Conservation (phyloP, 1,140 invertebrate species). For the Trinorchestia longiramus region DNA sequence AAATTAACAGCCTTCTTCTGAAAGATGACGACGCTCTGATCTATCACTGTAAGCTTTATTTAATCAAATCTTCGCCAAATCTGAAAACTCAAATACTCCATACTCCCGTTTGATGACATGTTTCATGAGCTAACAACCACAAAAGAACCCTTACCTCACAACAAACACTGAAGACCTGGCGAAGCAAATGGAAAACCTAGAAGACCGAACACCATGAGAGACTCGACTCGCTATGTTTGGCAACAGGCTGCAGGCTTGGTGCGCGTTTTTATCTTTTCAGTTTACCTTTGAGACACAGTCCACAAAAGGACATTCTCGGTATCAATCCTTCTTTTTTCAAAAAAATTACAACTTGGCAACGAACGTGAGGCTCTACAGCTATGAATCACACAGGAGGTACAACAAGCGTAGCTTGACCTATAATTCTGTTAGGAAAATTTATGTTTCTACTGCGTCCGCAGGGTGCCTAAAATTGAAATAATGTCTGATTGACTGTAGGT, state of each 20-base stretch:
- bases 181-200: neutral
- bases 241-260: neutral
- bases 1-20: neutral
- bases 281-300: neutral
- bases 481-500: neutral
- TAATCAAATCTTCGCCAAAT: neutral
- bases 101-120: neutral
- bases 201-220: too few species aligned
- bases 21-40: neutral
- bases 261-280: neutral
- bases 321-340: neutral
- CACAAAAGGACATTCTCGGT: neutral
- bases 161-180: neutral
- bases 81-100: neutral
- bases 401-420: neutral
- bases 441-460: neutral
- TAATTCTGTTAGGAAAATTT: neutral
- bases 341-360: neutral
- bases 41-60: neutral
- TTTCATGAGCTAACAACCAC: neutral
- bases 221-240: neutral
- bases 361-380: neutral
- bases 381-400: neutral
- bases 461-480: neutral
- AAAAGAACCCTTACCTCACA: neutral